A percentile compares a stretch with the other conserved stretches of the same genome.
Evolutionary conservation across 2,113 vertebrate genomes (phyloP).

Genomic region (Eulemur rufifrons): DNA sequence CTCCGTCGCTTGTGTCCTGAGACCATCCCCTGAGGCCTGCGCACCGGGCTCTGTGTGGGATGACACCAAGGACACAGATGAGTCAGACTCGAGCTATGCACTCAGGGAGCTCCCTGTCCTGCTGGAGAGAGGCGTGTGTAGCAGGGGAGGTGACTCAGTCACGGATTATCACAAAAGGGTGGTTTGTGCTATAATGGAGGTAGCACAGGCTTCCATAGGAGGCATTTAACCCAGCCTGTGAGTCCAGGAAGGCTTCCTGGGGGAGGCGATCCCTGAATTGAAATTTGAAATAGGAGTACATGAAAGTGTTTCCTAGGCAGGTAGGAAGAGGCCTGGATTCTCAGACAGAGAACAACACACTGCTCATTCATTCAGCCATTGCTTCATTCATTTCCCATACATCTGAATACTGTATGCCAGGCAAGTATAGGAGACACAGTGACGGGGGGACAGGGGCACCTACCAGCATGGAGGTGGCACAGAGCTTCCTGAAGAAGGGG

Average conservation of each 20-base stretch:
- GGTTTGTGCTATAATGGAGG: not conserved
- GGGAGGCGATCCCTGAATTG: not conserved
- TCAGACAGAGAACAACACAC: not conserved
- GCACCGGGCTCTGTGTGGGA: not conserved
- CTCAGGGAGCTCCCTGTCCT: not conserved
- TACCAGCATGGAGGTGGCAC: not conserved
- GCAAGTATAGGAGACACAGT: not conserved
- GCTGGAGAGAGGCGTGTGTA: not conserved
- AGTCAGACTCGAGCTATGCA: not conserved
- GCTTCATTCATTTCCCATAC: not conserved
- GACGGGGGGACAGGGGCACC: not conserved
- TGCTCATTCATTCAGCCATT: not conserved
- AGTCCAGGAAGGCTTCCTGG: not conserved
- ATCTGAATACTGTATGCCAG: accelerated
- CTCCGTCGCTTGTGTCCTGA: not conserved
- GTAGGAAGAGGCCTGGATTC: not conserved
- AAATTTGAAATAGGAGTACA: not conserved
- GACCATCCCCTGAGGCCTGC: not conserved
- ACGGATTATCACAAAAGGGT: not conserved
- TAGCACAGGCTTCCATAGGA: not conserved
- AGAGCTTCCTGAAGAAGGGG: not conserved
- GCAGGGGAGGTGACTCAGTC: not conserved
- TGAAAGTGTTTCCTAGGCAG: not conserved
- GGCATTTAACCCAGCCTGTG: not conserved
- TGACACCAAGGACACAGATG: not conserved